A percentile compares a stretch with the other conserved stretches of the same genome.
Evolutionary conservation across 2,888 invertebrate species (phyloP).

Genomic region (Sicus ferrugineus): DNA sequence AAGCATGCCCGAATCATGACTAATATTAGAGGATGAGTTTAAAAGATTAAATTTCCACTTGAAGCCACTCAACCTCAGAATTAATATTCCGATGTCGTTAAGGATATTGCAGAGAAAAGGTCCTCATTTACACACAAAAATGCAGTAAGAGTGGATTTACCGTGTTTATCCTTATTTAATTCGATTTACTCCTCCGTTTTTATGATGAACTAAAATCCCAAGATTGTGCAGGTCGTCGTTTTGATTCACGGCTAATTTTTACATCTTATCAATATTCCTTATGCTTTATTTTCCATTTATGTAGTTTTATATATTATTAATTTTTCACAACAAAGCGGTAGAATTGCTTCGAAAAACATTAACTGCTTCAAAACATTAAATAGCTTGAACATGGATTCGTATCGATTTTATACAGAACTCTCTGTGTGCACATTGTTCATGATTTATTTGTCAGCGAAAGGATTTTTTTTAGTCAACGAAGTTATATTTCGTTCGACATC

Average conservation of each 20-base stretch:
- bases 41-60: too few relatives aligned
- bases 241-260: too few relatives aligned
- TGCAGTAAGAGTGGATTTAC: neutral
- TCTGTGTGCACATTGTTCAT: neutral
- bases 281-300: too few relatives aligned
- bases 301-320: too few relatives aligned
- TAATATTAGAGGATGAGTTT: neutral
- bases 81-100: too few relatives aligned
- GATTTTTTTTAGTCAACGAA: neutral
- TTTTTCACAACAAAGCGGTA: too few relatives aligned
- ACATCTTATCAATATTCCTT: too few relatives aligned
- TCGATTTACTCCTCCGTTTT: neutral
- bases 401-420: conserved; percentile 42
- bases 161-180: neutral
- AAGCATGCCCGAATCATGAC: neutral
- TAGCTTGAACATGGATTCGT: conserved; percentile 24
- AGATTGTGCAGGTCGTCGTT: too few relatives aligned
- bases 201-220: too few relatives aligned
- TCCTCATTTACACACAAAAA: neutral
- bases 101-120: neutral
- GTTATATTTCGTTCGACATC: neutral
- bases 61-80: too few relatives aligned
- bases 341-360: too few relatives aligned
- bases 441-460: neutral
- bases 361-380: conserved; percentile 1